These are phyloP conservation scores for Anhinga anhinga DNA, from an alignment of 2,113 vertebrate genomes.

Conservation along the genomic window DNA sequence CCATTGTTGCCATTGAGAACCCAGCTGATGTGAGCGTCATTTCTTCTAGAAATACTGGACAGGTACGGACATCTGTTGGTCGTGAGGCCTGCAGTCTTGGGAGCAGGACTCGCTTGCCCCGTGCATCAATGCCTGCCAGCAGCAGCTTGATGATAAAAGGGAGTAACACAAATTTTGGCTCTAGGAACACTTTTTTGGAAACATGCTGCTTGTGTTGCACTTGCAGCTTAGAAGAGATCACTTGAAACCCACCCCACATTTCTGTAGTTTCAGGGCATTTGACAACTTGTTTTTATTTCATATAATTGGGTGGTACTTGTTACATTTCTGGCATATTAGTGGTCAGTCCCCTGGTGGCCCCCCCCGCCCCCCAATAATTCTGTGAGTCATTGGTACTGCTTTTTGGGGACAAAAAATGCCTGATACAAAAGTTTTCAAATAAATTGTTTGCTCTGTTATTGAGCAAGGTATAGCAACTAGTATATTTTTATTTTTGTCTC, in stretches of 20 bases:
- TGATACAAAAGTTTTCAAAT: not conserved
- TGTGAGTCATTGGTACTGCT: not conserved
- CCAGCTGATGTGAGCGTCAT: conserved; percentile 98
- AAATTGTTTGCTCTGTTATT: not conserved
- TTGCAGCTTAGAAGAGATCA: not conserved
- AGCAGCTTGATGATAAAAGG: not conserved
- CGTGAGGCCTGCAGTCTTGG: not conserved
- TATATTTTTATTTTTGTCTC: not conserved
- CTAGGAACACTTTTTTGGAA: not conserved
- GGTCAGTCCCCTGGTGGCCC: not conserved
- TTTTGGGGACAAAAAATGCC: not conserved
- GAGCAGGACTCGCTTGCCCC: not conserved
- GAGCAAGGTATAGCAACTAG: not conserved
- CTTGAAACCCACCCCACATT: not conserved
- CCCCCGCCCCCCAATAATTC: rapidly evolving
- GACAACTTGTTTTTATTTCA: not conserved
- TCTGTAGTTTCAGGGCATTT: rapidly evolving
- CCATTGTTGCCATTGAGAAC: conserved; percentile 98
- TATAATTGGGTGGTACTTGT: not conserved
- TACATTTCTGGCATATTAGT: not conserved
- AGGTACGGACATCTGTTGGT: conserved; percentile 75
- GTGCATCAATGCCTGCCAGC: not conserved
- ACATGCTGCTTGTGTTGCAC: rapidly evolving
- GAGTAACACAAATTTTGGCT: rapidly evolving
- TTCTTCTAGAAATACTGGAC: conserved; percentile 96